Evolutionary conservation across 2,113 vertebrate genomes (phyloP).

Genomic region (Malurus elegans): DNA sequence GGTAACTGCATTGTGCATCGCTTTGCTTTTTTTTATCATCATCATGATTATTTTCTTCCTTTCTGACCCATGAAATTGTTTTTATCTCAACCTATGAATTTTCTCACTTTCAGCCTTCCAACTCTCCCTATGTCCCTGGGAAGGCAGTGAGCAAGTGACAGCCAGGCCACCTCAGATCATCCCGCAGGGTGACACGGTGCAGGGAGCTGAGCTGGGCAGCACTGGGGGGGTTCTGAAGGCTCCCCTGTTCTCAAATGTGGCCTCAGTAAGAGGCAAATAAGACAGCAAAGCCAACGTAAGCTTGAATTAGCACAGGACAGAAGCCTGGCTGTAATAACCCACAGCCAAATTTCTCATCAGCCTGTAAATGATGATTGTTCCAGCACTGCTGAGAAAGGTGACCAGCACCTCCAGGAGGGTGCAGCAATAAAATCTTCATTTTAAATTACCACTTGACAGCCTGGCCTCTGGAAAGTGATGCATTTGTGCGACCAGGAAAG

Average conservation of each 20-base stretch:
- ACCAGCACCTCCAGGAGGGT: background rate
- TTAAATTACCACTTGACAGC: background rate
- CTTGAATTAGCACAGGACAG: background rate
- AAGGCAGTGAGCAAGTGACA: background rate
- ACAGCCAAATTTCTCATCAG: background rate
- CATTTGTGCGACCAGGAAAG: background rate
- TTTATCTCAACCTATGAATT: rapidly evolving
- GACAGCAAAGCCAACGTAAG: background rate
- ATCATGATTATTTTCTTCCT: background rate
- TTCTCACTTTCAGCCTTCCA: background rate
- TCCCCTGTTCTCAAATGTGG: background rate
- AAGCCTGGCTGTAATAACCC: background rate
- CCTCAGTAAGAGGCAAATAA: background rate
- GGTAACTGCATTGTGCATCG: background rate
- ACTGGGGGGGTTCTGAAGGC: background rate
- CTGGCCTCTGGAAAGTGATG: background rate
- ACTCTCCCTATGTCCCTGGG: background rate
- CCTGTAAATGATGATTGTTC: background rate
- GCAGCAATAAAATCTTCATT: background rate
- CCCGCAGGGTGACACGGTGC: rapidly evolving
- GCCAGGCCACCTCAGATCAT: background rate
- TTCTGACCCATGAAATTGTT: background rate
- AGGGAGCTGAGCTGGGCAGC: background rate
- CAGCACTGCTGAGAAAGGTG: background rate
- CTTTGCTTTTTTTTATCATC: background rate